Percentiles rank a stretch among this genome's conserved stretches.
phyloP scores from a whole-genome alignment of 2,113 vertebrate genomes.

The Microtus richardsoni region DNA sequence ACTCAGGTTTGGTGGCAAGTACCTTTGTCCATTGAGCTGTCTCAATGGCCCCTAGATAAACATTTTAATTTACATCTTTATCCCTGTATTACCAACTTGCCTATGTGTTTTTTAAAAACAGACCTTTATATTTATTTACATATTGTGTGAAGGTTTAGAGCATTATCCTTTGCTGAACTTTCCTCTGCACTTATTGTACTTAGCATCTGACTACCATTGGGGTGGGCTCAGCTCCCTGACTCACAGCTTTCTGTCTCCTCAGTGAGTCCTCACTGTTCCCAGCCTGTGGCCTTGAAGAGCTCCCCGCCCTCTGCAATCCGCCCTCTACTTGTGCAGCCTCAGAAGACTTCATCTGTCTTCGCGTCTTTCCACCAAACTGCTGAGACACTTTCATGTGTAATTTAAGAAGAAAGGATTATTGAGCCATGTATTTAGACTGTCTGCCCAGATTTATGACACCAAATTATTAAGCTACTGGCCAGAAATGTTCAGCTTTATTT shows the following conservation, averaged over 20 bases:
- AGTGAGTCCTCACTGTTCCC: slow-evolving; percentile 65
- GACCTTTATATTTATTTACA: background rate
- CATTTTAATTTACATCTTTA: background rate
- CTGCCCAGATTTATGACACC: slow-evolving; percentile 28
- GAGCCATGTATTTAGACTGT: background rate
- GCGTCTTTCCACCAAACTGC: slow-evolving; percentile 38
- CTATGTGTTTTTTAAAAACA: slow-evolving; percentile 48
- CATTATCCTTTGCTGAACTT: slow-evolving; percentile 63
- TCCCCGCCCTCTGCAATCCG: slow-evolving; percentile 35
- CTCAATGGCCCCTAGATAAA: background rate
- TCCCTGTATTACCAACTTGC: background rate
- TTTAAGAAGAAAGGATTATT: background rate
- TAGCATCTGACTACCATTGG: slow-evolving; percentile 55
- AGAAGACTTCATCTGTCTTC: slow-evolving; percentile 5
- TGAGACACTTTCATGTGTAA: slow-evolving; percentile 41
- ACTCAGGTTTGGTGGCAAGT: background rate
- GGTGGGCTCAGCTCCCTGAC: background rate
- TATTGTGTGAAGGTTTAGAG: slow-evolving; percentile 36
- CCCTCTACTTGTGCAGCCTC: slow-evolving; percentile 28
- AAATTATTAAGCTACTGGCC: slow-evolving; percentile 22
- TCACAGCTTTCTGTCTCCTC: slow-evolving; percentile 61
- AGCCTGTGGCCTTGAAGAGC: slow-evolving; percentile 57
- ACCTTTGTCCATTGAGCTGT: background rate
- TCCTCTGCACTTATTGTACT: slow-evolving; percentile 52
- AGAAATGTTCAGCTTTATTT: slow-evolving; percentile 12